A percentile compares a stretch with the other conserved stretches of the same genome.
Conservation (phyloP, 2,113 vertebrate species). For the Sula dactylatra region DNA sequence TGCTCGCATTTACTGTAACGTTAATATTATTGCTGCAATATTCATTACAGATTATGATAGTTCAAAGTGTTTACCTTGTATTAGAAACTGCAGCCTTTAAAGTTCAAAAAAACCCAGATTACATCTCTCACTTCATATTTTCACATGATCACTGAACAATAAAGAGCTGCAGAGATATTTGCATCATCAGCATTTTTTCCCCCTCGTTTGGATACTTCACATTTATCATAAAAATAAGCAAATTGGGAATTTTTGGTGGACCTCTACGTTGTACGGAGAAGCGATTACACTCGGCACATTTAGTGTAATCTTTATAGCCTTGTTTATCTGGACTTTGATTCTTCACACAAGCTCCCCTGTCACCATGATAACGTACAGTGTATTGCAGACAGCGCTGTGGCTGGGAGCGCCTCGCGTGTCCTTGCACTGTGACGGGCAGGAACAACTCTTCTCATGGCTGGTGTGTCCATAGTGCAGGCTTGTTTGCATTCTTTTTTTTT, state of each 20-base stretch:
- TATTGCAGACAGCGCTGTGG: not conserved
- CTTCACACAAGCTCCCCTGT: not conserved
- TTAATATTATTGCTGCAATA: not conserved
- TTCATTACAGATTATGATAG: not conserved
- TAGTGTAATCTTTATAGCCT: not conserved
- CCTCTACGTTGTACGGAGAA: not conserved
- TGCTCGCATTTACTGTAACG: not conserved
- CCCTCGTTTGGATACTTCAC: not conserved
- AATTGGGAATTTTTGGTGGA: not conserved
- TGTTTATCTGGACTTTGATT: not conserved
- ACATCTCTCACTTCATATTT: not conserved
- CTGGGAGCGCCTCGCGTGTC: fast-evolving
- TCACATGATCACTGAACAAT: not conserved
- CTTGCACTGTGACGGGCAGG: not conserved
- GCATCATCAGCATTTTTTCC: not conserved
- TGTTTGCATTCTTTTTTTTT: not conserved
- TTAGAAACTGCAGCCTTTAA: not conserved
- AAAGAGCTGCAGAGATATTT: not conserved
- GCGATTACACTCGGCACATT: not conserved
- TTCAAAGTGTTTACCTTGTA: not conserved
- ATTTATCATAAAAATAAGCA: not conserved
- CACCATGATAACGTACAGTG: fast-evolving
- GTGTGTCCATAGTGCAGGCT: not conserved
- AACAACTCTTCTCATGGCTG: not conserved
- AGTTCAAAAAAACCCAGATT: not conserved